Percentiles rank a stretch among this genome's conserved stretches.
Evolutionary conservation across 2,888 invertebrate genomes (phyloP).

Genomic region (Spodoptera littoralis): DNA sequence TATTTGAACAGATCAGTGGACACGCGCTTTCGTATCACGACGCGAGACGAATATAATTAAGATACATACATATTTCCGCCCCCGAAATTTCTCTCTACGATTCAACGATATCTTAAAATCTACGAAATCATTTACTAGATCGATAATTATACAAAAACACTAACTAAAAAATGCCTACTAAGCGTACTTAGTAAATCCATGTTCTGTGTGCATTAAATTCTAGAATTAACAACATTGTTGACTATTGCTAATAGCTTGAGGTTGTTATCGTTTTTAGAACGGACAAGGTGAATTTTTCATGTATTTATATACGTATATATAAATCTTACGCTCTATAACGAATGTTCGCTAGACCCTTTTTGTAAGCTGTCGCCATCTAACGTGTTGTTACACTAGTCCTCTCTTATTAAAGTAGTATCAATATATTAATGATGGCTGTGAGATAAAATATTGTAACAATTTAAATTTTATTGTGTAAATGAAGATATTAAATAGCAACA

Average conservation of each 20-base stretch:
- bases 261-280: conserved; percentile 89
- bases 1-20: conserved; percentile 26
- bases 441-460: conserved; percentile 87
- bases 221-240: conserved; percentile 88
- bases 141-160: conserved; percentile 57
- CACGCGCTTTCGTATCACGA: conserved; percentile 14
- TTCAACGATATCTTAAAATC: conserved; percentile 57
- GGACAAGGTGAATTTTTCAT: conserved; percentile 87
- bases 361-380: conserved; percentile 86
- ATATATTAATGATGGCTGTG: conserved; percentile 89
- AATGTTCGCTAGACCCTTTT: conserved; percentile 87
- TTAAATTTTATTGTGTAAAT: conserved; percentile 88
- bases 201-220: conserved; percentile 85
- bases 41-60: conserved; percentile 42
- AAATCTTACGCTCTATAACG: conserved; percentile 79
- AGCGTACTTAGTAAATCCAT: conserved; percentile 78
- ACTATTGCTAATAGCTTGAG: conserved; percentile 89
- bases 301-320: conserved; percentile 71
- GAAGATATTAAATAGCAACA: conserved; percentile 77
- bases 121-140: conserved; percentile 57
- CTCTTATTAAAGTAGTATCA: conserved; percentile 88
- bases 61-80: conserved; percentile 35
- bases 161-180: conserved; percentile 68
- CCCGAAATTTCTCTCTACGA: conserved; percentile 53
- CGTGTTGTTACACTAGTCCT: conserved; percentile 86